Evolutionary conservation across 1,140 invertebrate genomes (phyloP), one percentile per base, ranked within the genome.

Genomic region (Magallana angulata): DNA sequence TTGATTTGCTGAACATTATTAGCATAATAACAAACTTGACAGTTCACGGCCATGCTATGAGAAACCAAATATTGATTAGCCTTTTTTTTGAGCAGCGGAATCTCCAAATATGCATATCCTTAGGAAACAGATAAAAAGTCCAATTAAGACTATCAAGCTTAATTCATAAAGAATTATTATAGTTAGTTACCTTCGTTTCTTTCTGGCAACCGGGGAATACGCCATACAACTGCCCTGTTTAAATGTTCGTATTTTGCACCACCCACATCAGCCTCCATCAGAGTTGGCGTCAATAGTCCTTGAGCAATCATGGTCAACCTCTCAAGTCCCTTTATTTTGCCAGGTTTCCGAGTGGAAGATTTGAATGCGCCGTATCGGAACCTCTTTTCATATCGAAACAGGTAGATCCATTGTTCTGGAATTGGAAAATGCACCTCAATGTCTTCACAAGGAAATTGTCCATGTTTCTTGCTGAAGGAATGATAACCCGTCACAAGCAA

Each of bases 221-320:
- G 96, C 99, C 99, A 99, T 4, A 99, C 99, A 88, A 99, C 98
- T 85, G 98, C 97, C 82, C 97, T 96, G 95, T 99, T 98, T 91
- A 99, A 98, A 95, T 99, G 98, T 95, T 99, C 99, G 94, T 99
- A 99, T 95, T 99, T 99, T 14, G 99, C 99, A 94, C 98, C 97
- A 0, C 99, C 99, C 1, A 98, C 99, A 11, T 98, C 99, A 0
- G 99, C 98, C 95, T 99, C 99, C 94, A 99, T 99, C 3, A 99
- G 95, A 88, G 98, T 98, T 89, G 98, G 97, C 92, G 99, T 98
- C 85, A 98, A 95, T 8, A 97, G 97, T 16, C 95, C 94, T 87
- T 95, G 93, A 18, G 99, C 98, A 90, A 99, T 96, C 92, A 99
- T 93, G 9, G 94, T 95, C 12, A 94, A 89, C 24, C 94, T 64